Evolutionary conservation across 1,140 invertebrate genomes (phyloP).

Genomic region (Harpegnathos saltator): DNA sequence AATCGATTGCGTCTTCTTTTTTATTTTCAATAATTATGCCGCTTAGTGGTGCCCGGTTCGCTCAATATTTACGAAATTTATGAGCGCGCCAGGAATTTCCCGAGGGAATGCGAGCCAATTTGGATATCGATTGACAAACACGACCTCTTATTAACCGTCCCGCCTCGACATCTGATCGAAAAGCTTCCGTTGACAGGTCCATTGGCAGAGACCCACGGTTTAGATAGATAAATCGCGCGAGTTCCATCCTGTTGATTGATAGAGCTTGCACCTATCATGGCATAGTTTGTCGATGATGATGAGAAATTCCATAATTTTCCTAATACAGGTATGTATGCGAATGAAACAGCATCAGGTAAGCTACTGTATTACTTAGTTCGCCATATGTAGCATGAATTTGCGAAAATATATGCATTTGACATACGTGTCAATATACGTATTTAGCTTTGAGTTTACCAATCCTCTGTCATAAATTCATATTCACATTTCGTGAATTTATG

Average conservation of each 20-base stretch:
- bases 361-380: neutral
- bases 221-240: slow-evolving; percentile 34
- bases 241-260: slow-evolving; percentile 35
- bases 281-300: slow-evolving; percentile 8
- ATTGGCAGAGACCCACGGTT: neutral
- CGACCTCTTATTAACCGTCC: slow-evolving; percentile 45
- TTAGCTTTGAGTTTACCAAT: neutral
- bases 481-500: neutral
- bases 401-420: neutral
- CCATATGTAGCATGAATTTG: neutral
- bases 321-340: neutral
- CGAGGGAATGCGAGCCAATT: slow-evolving; percentile 43
- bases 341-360: neutral
- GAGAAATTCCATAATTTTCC: slow-evolving; percentile 24
- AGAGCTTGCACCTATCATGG: slow-evolving; percentile 45
- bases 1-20: neutral
- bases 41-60: neutral
- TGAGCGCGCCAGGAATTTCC: neutral
- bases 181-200: slow-evolving; percentile 25
- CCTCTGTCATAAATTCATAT: neutral
- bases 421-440: neutral
- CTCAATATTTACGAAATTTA: slow-evolving; percentile 14
- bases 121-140: slow-evolving; percentile 74
- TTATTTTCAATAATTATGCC: slow-evolving; percentile 21
- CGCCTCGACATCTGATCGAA: slow-evolving; percentile 13